Percentiles rank a stretch among this genome's conserved stretches.
Conservation (phyloP, 2,113 vertebrate species). For the Melanocharis versteri region DNA sequence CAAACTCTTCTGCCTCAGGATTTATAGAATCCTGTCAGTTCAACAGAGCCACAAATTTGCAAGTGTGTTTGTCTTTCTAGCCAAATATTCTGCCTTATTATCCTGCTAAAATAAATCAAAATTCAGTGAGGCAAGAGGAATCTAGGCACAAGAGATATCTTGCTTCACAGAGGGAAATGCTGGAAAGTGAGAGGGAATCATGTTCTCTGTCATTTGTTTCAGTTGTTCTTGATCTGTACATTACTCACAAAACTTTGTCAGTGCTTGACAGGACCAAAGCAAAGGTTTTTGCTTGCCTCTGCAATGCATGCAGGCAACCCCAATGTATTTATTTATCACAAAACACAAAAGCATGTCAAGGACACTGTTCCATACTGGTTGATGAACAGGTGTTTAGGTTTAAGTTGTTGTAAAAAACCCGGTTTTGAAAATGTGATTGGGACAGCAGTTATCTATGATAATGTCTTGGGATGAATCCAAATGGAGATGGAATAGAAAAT, state of each 20-base stretch:
- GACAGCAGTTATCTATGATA: constrained; percentile 28
- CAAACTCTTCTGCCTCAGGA: neutral
- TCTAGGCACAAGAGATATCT: neutral
- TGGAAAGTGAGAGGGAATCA: neutral
- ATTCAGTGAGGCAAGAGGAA: neutral
- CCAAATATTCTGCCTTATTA: neutral
- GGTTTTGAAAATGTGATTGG: constrained; percentile 22
- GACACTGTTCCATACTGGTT: neutral
- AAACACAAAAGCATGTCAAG: neutral
- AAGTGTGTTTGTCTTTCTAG: neutral
- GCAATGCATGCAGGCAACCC: neutral
- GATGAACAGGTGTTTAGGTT: constrained; percentile 23
- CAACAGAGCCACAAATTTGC: neutral
- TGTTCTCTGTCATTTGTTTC: rapidly evolving
- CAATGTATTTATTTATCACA: neutral
- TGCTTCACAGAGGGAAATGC: neutral
- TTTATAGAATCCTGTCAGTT: neutral
- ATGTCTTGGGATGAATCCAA: constrained; percentile 20
- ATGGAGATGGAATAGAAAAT: neutral
- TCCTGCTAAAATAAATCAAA: neutral
- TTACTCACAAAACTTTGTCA: neutral
- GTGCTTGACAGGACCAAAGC: neutral
- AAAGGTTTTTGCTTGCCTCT: neutral
- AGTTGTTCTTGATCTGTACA: neutral
- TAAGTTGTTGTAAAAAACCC: constrained; percentile 29